Evolutionary conservation across 2,113 vertebrate genomes (phyloP).

Genomic region (Callipepla squamata): DNA sequence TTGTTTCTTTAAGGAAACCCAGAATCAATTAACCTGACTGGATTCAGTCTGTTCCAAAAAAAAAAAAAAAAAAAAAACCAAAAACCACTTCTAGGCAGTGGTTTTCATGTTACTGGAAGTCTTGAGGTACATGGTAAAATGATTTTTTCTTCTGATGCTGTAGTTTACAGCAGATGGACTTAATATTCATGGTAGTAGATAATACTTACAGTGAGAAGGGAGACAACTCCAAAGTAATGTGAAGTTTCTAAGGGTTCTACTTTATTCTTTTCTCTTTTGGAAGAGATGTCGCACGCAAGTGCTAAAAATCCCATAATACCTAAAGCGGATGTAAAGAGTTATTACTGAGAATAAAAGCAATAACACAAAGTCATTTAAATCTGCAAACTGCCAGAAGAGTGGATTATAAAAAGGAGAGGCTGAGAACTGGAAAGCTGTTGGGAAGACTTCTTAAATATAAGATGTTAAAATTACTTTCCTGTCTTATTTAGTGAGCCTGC

Average conservation of each 20-base stretch:
- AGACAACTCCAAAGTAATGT: not conserved
- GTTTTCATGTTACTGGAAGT: not conserved
- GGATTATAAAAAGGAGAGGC: conserved; percentile 24
- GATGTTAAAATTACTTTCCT: conserved; percentile 23
- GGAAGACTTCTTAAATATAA: conserved; percentile 42
- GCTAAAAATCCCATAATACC: conserved; percentile 23
- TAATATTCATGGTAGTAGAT: not conserved
- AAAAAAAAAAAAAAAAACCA: not conserved
- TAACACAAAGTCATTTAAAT: conserved; percentile 49
- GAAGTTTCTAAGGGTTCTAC: not conserved
- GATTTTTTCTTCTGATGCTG: not conserved
- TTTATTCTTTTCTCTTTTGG: not conserved
- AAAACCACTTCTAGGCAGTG: not conserved
- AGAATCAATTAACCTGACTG: not conserved
- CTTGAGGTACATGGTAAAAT: not conserved
- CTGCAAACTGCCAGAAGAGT: not conserved
- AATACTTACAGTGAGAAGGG: not conserved
- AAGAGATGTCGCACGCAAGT: not conserved
- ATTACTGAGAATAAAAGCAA: conserved; percentile 18
- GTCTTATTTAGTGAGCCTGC: not conserved
- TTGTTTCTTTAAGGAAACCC: not conserved
- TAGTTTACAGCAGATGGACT: not conserved
- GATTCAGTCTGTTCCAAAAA: not conserved
- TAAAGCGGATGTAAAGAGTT: not conserved
- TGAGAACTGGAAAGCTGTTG: conserved; percentile 29